Percentiles rank a stretch among this genome's conserved stretches.
Conservation (phyloP, 2,113 vertebrate species). For the Opisthocomus hoazin region DNA sequence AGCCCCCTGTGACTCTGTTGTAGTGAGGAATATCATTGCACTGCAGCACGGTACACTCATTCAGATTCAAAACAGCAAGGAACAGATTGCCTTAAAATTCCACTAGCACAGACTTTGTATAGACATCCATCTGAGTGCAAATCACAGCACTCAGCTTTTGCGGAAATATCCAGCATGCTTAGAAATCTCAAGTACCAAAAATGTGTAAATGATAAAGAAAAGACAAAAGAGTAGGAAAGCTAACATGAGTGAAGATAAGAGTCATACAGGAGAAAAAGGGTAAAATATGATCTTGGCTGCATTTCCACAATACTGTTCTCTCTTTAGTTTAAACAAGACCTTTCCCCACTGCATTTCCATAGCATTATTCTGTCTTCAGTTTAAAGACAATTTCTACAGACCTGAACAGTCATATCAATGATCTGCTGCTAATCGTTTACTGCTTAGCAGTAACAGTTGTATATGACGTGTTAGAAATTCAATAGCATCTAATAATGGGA, state of each 20-base stretch:
- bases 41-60: background rate
- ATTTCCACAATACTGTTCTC: background rate
- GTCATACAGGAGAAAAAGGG: background rate
- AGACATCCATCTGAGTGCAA: background rate
- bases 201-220: background rate
- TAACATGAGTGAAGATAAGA: background rate
- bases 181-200: background rate
- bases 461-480: background rate
- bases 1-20: background rate
- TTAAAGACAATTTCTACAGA: background rate
- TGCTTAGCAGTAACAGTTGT: background rate
- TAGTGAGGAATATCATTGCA: background rate
- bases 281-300: background rate
- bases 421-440: background rate
- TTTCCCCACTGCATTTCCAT: background rate
- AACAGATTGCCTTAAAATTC: background rate
- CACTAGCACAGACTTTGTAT: background rate
- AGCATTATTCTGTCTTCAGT: background rate
- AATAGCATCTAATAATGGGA: background rate
- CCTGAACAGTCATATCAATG: background rate
- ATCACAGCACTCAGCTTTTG: background rate
- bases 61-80: background rate
- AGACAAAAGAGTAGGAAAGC: background rate
- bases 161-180: background rate
- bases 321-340: background rate